Base-by-base conservation (phyloP, 2,113 vertebrate genomes). In the Sinocyclocheilus anshuiensis region DNA sequence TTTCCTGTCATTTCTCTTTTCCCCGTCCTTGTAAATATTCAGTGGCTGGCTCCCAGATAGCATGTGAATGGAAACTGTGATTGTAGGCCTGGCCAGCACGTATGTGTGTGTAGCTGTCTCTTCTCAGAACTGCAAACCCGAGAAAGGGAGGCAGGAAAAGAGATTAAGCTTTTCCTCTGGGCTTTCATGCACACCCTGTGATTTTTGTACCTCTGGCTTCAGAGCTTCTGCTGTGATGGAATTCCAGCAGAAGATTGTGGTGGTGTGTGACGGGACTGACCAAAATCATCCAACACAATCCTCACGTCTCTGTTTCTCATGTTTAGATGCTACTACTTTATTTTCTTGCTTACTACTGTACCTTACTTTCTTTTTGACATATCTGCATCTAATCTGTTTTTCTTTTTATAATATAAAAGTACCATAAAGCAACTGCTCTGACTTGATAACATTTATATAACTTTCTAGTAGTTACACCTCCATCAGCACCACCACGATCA, bases 41-140 rank as follows among this genome's bases (percentile, higher is more conserved):
- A 65, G 84, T 88, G 75, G 85, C 79, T 39, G 36, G 20, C 77
- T 53, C 33, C n/a, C 85, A 87, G 78, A 91, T 88, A 83, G 87
- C 69, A 81, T 87, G 53, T 80, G 85, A 88, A 91, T 91, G 89
- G 89, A 92, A 92, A 90, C 59, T 86, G 72, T 88, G 89, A 92
- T 87, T 79, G 67, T 74, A 71, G 65, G 86, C 84, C 83, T 88
- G 86, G 71, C 75, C 33, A 63, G 86, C 75, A 88, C 0, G 4
- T 72, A 82, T 53, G 50, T 75, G 69, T 16, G 33, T 74, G 42
- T 42, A 42, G 42, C 42, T 42, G 42, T 45, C 33, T 16, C 36
- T 71, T 81, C 67, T 59, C 84, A 71, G 26, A 84, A 48, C 61
- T 81, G 76, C 26, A 57, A 77, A 77, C 48, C 26, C 26, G 26